A percentile compares a stretch with the other conserved stretches of the same genome.
These are phyloP conservation scores for Bubo scandiacus DNA, from an alignment of 2,113 vertebrate genomes.

Conservation along the genomic window DNA sequence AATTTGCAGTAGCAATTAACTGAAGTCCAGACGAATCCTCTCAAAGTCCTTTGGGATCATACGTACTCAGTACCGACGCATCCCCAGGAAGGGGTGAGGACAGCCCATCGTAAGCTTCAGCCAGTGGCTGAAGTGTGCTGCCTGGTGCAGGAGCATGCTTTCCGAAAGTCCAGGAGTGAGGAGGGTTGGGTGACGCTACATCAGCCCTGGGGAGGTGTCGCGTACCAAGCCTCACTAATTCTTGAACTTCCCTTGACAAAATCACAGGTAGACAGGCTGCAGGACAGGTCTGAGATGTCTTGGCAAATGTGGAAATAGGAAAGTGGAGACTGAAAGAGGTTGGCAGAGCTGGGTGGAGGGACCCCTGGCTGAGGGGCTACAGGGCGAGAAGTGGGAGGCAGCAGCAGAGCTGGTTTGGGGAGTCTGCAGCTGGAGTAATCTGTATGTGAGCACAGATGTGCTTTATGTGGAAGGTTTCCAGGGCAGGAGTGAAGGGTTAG, in stretches of 20 bases:
- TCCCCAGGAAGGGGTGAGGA: not conserved
- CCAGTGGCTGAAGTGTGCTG: accelerated
- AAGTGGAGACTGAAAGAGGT: not conserved
- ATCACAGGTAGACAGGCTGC: not conserved
- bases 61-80: accelerated
- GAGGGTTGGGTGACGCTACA: not conserved
- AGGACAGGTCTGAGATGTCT: not conserved
- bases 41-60: accelerated
- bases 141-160: not conserved
- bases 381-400: accelerated
- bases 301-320: not conserved
- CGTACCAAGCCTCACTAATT: not conserved
- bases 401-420: not conserved
- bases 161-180: not conserved
- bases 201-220: not conserved
- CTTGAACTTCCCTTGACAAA: not conserved
- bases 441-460: not conserved
- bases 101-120: not conserved
- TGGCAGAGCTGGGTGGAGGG: not conserved
- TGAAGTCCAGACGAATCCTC: not conserved
- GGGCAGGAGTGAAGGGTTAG: not conserved
- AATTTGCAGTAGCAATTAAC: slow-evolving; percentile 37
- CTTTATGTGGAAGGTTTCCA: not conserved
- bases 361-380: accelerated
- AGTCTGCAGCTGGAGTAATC: not conserved